These are phyloP conservation scores for Oceanites oceanicus DNA, from an alignment of 2,113 vertebrate genomes.

Conservation along the genomic window DNA sequence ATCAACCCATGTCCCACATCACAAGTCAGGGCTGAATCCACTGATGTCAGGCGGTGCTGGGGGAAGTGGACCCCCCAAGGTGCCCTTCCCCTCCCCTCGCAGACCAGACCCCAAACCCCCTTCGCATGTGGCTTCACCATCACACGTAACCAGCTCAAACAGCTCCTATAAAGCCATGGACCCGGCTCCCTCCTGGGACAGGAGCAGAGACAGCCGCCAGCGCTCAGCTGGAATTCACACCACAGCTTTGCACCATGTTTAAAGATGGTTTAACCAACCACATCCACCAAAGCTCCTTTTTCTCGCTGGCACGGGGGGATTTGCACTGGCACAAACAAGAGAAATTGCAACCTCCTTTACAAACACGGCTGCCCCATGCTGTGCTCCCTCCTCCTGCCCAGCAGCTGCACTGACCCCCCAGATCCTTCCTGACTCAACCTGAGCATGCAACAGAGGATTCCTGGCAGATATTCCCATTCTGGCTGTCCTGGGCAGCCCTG, in stretches of 20 bases:
- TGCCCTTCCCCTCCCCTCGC: not conserved
- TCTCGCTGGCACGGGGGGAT: fast-evolving
- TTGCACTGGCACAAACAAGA: not conserved
- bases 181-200: not conserved
- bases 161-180: not conserved
- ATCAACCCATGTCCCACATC: not conserved
- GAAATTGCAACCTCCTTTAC: too few species aligned
- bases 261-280: not conserved
- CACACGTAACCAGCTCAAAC: not conserved
- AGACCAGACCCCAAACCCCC: not conserved
- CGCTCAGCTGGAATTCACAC: not conserved
- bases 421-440: not conserved
- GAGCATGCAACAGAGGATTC: fast-evolving
- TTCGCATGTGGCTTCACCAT: not conserved
- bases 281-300: not conserved
- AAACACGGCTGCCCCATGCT: not conserved
- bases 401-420: not conserved
- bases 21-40: not conserved
- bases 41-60: fast-evolving
- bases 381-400: not conserved
- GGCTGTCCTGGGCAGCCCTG: not conserved
- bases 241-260: fast-evolving
- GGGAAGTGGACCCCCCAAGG: fast-evolving
- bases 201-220: not conserved
- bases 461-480: not conserved